These are phyloP conservation scores for Halichoeres trimaculatus DNA, from an alignment of 2,113 vertebrate species.

Conservation along the genomic window DNA sequence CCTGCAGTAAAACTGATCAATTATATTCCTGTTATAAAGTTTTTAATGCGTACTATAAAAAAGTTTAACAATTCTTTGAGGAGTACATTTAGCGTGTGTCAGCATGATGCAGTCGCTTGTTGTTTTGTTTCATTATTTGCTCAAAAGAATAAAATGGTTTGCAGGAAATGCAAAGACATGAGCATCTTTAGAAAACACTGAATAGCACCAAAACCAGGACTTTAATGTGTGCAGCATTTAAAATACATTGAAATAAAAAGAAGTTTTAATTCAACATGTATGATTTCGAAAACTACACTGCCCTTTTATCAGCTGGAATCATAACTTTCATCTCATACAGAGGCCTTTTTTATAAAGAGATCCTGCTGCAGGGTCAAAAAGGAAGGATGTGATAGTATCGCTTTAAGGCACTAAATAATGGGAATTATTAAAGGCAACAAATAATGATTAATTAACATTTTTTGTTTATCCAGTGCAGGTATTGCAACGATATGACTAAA, in stretches of 20 bases:
- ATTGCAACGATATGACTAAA: too few species aligned
- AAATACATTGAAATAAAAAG: too few species aligned
- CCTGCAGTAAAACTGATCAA: constrained; percentile 46
- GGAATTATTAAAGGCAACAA: too few species aligned
- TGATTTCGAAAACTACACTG: background rate
- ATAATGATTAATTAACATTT: too few species aligned
- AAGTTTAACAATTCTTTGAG: background rate
- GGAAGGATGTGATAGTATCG: too few species aligned
- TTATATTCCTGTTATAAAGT: constrained; percentile 14
- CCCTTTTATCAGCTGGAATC: background rate
- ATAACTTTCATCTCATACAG: background rate
- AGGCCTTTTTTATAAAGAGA: too few species aligned
- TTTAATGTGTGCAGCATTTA: background rate
- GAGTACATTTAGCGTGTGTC: background rate
- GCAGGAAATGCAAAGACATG: too few species aligned
- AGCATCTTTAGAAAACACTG: background rate
- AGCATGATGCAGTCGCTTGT: background rate
- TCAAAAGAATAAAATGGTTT: background rate
- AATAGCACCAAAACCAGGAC: background rate
- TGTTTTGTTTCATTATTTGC: background rate
- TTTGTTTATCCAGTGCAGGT: too few species aligned
- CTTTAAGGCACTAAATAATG: too few species aligned
- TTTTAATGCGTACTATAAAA: background rate
- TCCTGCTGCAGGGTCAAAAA: too few species aligned
- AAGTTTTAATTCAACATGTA: too few species aligned